Evolutionary conservation across 2,797 vertebrate species (phyloP), one percentile per base, ranked within the genome.

Genomic region (Avahi laniger): DNA sequence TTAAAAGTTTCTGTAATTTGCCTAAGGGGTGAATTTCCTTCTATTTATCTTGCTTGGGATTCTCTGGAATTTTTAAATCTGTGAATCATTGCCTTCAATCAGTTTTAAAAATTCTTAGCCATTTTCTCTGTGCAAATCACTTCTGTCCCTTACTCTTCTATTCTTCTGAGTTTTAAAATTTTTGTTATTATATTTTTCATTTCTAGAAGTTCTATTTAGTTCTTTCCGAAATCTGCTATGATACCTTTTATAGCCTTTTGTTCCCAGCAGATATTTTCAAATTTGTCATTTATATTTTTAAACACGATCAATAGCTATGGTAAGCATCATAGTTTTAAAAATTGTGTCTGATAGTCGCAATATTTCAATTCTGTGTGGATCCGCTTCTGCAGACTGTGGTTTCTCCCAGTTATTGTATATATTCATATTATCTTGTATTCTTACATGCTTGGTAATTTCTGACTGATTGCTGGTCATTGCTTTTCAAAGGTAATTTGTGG

Each of bases 61-160:
- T 85, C 30, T 69, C 24, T 48, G 4, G 24, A 52, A 57, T 38
- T 80, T 57, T 91, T 70, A 26, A 87, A 33, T 87, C 35, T 93
- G 10, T 91, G 9, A 33, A 50, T 86, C 35, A 82, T 82, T 43
- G 24, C 50, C 52, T 70, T 81, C 1, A 52, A 70, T 81, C 73
- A 65, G 43, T 89, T 97, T 43, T 50, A 30, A 85, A 85, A 89
- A 85, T 94, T 85, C 15, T 54, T 57, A 48, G 83, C 18, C 48
- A 67, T 61, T 63, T 61, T 89, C 33, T 70, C 9, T 50, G 89
- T 24, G 57, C 33, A 85, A 83, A 88, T 94, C 54, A 30, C 28
- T 41, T 94, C 35, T 69, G 41, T 73, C 17, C 7, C 1, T 43
- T 89, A 85, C 4, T 83, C 18, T 91, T 69, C 26, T 38, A 38